Evolutionary conservation across 92 coral and sea anemone genomes (phyloP).

Genomic region (Porites evermanni): DNA sequence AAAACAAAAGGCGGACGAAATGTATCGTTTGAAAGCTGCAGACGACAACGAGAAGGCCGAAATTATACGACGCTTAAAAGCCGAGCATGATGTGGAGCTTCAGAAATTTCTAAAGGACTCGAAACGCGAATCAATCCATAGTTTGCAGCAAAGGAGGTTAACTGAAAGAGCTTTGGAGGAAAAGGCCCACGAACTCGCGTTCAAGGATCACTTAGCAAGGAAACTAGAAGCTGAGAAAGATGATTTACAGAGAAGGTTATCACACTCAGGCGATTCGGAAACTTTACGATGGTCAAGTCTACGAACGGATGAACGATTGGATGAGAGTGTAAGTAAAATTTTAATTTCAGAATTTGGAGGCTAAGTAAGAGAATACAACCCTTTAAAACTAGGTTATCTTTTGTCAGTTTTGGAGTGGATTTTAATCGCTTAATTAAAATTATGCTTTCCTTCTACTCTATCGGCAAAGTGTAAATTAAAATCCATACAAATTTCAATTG

Average conservation of each 20-base stretch:
- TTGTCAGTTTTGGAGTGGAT: conserved; percentile 8
- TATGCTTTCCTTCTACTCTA: conserved; percentile 19
- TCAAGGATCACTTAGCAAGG: conserved; percentile 88
- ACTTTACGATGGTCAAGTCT: conserved; percentile 42
- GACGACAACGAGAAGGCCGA: conserved; percentile 96
- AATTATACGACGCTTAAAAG: conserved; percentile 82
- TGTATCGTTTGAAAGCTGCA: conserved; percentile 78
- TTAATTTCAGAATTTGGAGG: not conserved
- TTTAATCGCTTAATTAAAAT: conserved; percentile 22
- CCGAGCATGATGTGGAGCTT: conserved; percentile 91
- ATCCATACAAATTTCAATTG: conserved; percentile 26
- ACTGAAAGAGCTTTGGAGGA: conserved; percentile 89
- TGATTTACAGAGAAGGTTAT: conserved; percentile 69
- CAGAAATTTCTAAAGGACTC: conserved; percentile 83
- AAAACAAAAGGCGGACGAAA: conserved; percentile 85
- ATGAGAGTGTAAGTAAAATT: conserved; percentile 45
- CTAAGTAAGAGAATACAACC: not conserved
- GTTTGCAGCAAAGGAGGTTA: conserved; percentile 85
- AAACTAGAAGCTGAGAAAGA: conserved; percentile 88
- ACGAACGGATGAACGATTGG: conserved; percentile 28
- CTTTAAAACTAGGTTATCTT: not conserved
- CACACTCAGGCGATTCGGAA: conserved; percentile 66
- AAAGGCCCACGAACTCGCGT: conserved; percentile 89
- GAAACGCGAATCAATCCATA: conserved; percentile 90
- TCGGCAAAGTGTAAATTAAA: conserved; percentile 25